Evolutionary conservation across 2,888 invertebrate genomes (phyloP), one percentile per base, ranked within the genome.

Genomic region (Neuroscelio doddi): DNA sequence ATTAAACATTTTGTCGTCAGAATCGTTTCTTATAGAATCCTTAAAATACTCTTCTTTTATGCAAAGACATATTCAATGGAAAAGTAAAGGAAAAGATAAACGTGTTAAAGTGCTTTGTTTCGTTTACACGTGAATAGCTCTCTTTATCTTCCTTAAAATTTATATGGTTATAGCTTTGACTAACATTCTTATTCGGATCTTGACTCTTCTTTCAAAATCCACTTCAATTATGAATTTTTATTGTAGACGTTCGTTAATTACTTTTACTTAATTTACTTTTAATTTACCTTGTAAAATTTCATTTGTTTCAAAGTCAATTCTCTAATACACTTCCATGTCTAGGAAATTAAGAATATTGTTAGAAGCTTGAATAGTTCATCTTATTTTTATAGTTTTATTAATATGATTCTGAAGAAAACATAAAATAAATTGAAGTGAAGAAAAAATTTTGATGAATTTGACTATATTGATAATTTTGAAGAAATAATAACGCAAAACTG

Each of bases 141-240:
- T 36, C 59, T 57, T 68, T 46, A 32, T 59, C 58, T 64, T 73
- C 69, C 69, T 73, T 73, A 73, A 73, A 73, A 73, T 61, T 68
- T 70, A 58, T 69, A 68, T 64, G 58, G 52, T 68, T 70, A 69
- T 68, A 64, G 59, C 52, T 61, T 58, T 46, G 55, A 39, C 32
- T 26, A 34, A 24, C 53, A 24, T 34, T 32, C 34, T 39, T 30
- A 5, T 49, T 46, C 39, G 14, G 51, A 39, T 34, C 41, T 30
- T 17, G 34, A 58, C 39, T 46, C 39, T 46, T 49, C 53, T 52
- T 50, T 51, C 36, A 39, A 21, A 3, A 47, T 42, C 36, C 49
- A 30, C 53, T 42, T 21, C 21, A 49, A 10, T 42, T 47, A 44
- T 55, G 29, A 39, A 26, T 52, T 63, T 46, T 57, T 57, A 10